Percentiles rank a stretch among this genome's conserved stretches.
Conservation (phyloP, 2,797 vertebrate genomes). For the Premnoplex brunnescens region DNA sequence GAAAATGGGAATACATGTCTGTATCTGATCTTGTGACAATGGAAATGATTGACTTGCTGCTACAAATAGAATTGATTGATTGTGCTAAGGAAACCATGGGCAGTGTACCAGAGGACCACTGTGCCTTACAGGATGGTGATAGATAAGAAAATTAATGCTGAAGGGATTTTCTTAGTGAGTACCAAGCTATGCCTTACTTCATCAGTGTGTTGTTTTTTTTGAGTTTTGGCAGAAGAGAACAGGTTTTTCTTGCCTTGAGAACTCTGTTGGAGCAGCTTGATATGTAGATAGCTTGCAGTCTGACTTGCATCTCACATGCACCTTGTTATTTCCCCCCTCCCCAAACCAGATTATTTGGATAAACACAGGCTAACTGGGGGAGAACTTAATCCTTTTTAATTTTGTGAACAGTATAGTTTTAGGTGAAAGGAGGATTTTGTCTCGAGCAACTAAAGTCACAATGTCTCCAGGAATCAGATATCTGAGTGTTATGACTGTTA, state of each 20-base stretch:
- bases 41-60: neutral
- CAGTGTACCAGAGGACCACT: neutral
- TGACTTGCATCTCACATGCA: conserved; percentile 18
- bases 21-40: neutral
- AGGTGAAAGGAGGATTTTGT: neutral
- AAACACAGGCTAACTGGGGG: neutral
- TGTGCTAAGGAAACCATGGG: neutral
- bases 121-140: neutral
- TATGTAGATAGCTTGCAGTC: conserved; percentile 20
- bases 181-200: neutral
- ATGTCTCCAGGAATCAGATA: neutral
- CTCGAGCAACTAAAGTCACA: neutral
- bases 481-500: neutral
- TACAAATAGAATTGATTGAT: neutral
- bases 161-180: neutral
- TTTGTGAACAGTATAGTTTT: neutral
- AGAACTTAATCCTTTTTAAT: neutral
- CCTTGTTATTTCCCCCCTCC: neutral
- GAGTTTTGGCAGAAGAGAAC: conserved; percentile 43
- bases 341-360: neutral
- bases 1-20: neutral
- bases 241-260: conserved; percentile 59
- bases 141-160: neutral
- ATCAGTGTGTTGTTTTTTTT: neutral
- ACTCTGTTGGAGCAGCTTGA: conserved; percentile 10